Conservation (phyloP, 2,113 vertebrate genomes). For the Neofelis nebulosa region DNA sequence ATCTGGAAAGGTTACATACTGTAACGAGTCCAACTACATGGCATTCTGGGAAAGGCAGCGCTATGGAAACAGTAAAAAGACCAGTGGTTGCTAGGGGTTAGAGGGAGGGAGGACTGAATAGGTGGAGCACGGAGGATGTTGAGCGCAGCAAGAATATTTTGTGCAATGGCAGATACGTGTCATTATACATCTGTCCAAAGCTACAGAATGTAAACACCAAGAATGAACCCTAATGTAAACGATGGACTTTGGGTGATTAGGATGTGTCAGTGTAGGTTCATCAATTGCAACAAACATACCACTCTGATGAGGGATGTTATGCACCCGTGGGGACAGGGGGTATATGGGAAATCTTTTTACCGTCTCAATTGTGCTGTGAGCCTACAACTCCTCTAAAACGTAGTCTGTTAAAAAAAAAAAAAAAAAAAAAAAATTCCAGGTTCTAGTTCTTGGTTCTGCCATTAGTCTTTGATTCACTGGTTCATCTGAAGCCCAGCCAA, state of each 20-base stretch:
- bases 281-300: background rate
- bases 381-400: background rate
- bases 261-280: fast-evolving
- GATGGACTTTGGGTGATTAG: background rate
- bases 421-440: background rate
- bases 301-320: no score
- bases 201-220: background rate
- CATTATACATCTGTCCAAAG: background rate
- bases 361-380: background rate
- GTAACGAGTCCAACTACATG: background rate
- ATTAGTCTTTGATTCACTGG: background rate
- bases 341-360: background rate
- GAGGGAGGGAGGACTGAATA: background rate
- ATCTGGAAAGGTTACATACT: background rate
- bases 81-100: background rate
- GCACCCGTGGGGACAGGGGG: background rate
- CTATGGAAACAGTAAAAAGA: background rate
- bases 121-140: background rate
- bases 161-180: background rate
- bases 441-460: background rate
- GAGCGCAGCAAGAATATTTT: background rate
- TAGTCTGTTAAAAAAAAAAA: background rate
- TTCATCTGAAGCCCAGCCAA: background rate
- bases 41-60: background rate
- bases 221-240: background rate